phyloP scores from a whole-genome alignment of 2,797 vertebrate genomes.

The Leptoclinus maculatus region DNA sequence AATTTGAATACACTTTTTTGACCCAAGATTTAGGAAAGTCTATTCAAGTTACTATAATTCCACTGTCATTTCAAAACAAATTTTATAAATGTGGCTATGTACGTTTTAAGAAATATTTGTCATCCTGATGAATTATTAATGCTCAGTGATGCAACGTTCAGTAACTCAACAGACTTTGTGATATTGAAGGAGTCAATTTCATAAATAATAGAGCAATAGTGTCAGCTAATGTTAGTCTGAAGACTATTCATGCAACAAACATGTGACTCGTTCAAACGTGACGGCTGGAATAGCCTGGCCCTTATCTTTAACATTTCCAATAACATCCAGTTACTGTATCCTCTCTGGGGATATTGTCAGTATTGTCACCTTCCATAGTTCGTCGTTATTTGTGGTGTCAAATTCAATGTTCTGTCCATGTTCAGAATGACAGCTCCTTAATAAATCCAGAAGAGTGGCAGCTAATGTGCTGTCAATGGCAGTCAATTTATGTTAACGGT shows the following conservation, averaged over 20 bases:
- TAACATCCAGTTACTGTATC: neutral
- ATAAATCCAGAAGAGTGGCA: neutral
- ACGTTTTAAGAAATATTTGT: neutral
- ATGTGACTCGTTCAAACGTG: neutral
- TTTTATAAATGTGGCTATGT: neutral
- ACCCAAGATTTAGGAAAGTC: neutral
- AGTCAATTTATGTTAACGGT: constrained; percentile 13
- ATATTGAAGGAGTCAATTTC: constrained; percentile 18
- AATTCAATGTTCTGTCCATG: neutral
- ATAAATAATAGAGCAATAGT: constrained; percentile 39
- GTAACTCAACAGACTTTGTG: constrained; percentile 20
- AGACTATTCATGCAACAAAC: neutral
- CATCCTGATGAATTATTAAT: constrained; percentile 21
- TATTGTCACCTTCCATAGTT: neutral
- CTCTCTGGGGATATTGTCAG: neutral
- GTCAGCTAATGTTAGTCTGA: constrained; percentile 19
- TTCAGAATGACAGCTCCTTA: constrained; percentile 9
- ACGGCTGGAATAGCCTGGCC: neutral
- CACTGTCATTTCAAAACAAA: constrained; percentile 20
- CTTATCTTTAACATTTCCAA: neutral
- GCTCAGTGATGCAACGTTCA: constrained; percentile 50
- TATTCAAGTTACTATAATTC: neutral
- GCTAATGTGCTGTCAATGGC: neutral
- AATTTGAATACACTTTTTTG: constrained; percentile 25
- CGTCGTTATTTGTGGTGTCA: neutral